A percentile compares a stretch with the other conserved stretches of the same genome.
Conservation (phyloP, 2,797 vertebrate genomes). For the Aselliscus stoliczkanus region DNA sequence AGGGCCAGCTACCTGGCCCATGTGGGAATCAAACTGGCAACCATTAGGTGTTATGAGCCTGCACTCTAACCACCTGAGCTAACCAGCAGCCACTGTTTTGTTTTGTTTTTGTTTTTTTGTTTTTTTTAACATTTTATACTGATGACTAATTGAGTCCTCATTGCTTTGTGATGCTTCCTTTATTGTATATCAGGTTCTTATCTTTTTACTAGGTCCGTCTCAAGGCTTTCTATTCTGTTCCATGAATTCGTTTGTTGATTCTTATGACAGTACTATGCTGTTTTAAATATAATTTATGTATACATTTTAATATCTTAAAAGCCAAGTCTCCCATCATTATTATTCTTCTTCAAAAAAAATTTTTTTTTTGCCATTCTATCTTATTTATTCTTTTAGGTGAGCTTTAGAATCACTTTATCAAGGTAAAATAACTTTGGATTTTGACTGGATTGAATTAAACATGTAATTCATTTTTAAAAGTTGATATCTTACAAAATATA, state of each 20-base stretch:
- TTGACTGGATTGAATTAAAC: slow-evolving; percentile 8
- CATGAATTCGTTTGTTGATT: not conserved
- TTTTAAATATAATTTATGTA: not conserved
- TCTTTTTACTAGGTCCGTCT: not conserved
- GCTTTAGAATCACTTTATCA: not conserved
- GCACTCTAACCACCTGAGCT: too few relatives aligned
- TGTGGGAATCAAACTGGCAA: too few relatives aligned
- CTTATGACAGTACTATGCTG: not conserved
- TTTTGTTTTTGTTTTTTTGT: too few relatives aligned
- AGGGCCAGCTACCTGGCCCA: too few relatives aligned
- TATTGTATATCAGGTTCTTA: not conserved
- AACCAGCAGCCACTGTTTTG: too few relatives aligned
- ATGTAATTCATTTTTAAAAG: slow-evolving; percentile 23
- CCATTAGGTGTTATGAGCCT: too few relatives aligned
- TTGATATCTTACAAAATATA: slow-evolving; percentile 21
- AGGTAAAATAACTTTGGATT: slow-evolving; percentile 3
- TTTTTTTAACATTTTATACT: not conserved
- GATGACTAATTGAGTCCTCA: not conserved
- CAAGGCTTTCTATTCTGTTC: not conserved
- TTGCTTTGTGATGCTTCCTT: not conserved
- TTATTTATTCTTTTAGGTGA: slow-evolving; percentile 9
- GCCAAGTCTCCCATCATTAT: not conserved
- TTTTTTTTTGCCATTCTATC: not conserved
- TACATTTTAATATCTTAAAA: slow-evolving; percentile 2
- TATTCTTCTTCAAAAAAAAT: not conserved